phyloP scores from a whole-genome alignment of 2,888 invertebrate species.

The Aleiodes alternator region DNA sequence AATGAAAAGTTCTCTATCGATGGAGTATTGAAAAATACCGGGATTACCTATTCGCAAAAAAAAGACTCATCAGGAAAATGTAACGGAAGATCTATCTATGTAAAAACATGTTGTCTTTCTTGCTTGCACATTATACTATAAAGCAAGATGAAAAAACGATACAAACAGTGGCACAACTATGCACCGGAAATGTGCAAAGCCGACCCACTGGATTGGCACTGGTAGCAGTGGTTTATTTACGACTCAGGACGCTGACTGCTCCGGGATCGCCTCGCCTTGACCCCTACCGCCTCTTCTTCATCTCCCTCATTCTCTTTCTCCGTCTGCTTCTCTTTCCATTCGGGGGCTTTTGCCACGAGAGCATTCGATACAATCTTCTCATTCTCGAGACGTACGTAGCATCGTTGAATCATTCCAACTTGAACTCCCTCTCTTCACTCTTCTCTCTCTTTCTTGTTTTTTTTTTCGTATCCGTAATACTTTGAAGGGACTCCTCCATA shows the following conservation, averaged over 20 bases:
- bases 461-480: slow-evolving; percentile 17
- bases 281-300: slow-evolving; percentile 55
- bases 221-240: slow-evolving; percentile 72
- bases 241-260: slow-evolving; percentile 68
- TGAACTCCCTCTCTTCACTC: slow-evolving; percentile 13
- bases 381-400: slow-evolving; percentile 37
- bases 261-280: slow-evolving; percentile 70
- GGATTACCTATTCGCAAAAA: neutral
- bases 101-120: neutral
- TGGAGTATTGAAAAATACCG: slow-evolving; percentile 24
- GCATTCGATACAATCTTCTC: slow-evolving; percentile 70
- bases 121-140: neutral
- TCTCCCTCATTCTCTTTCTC: slow-evolving; percentile 52
- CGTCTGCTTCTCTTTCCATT: slow-evolving; percentile 50
- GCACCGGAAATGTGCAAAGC: slow-evolving; percentile 38
- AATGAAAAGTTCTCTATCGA: neutral
- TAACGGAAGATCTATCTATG: neutral
- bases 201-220: slow-evolving; percentile 65
- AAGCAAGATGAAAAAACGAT: slow-evolving; percentile 10
- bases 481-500: slow-evolving; percentile 63
- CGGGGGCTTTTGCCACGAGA: slow-evolving; percentile 60
- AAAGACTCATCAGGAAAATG: neutral
- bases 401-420: slow-evolving; percentile 45
- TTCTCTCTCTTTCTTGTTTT: neutral
- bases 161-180: slow-evolving; percentile 15